phyloP scores from a whole-genome alignment of 2,797 vertebrate species.

The Takifugu rubripes region DNA sequence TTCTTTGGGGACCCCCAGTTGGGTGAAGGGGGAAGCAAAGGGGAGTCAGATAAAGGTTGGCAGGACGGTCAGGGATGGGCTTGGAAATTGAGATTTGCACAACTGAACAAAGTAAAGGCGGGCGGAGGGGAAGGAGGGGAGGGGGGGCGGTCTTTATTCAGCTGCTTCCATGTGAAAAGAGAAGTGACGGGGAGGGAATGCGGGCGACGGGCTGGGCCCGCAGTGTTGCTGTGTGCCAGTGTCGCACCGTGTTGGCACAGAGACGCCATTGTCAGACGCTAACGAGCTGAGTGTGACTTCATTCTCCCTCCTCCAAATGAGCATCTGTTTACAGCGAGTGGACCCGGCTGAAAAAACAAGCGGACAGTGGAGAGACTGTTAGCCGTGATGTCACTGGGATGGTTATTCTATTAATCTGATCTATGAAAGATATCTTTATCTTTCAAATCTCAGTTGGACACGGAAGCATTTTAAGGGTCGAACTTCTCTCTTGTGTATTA shows the following conservation, averaged over 20 bases:
- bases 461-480: no score
- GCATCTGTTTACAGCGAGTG: conserved; percentile 51
- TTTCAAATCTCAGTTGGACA: no score
- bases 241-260: conserved; percentile 66
- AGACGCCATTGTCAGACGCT: conserved; percentile 67
- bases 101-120: conserved; percentile 35
- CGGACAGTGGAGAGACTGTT: conserved; percentile 33
- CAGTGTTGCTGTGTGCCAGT: conserved; percentile 61
- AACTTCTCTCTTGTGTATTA: no score
- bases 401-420: not conserved
- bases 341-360: conserved; percentile 8
- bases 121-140: conserved; percentile 16
- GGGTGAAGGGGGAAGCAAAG: conserved; percentile 1
- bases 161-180: conserved; percentile 61
- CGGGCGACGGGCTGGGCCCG: conserved; percentile 59
- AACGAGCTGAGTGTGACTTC: conserved; percentile 62
- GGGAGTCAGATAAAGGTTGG: conserved; percentile 12
- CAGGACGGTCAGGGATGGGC: conserved; percentile 15
- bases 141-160: conserved; percentile 38
- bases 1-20: not conserved
- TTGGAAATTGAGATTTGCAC: conserved; percentile 48
- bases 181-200: conserved; percentile 42
- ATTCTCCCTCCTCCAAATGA: conserved; percentile 41
- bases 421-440: not conserved
- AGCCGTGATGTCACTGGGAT: conserved; percentile 16